Base-by-base conservation (phyloP, 2,888 invertebrate genomes). In the Malachius bipustulatus region DNA sequence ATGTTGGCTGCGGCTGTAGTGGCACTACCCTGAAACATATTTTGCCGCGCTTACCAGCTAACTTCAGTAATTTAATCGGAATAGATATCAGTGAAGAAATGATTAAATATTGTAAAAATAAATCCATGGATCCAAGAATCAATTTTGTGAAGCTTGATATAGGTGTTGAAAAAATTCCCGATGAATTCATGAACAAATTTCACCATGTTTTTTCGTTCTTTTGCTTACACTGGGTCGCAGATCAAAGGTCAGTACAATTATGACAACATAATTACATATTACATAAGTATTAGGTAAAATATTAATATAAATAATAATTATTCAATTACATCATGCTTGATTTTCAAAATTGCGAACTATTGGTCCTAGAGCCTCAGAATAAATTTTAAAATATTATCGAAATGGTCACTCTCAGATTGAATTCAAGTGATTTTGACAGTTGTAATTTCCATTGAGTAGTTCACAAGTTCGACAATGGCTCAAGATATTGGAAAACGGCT, bases 1-100 rank as follows among this genome's bases (percentile, higher is more conserved):
- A 82, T 46, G 67, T 81, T 30, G 81, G 81, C 1, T 77, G 76
- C 37, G 81, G 79, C 0, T 73, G 75, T 16, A 79, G 79, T 0
- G 69, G 72, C 47, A 72, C 78, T 3, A 70, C 73, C 1, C 64
- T 67, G 35, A 66, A 70, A 14, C 15, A 14, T 2, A 57, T 82
- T 33, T 60, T 71, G 41, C 70, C 71, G 1, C 61, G 66, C 34
- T 49, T 80, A 35, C 73, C 77, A 0, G 44, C 49, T 1, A 60
- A 64, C 11, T 68, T 65, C 30, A 55, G 55, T 1, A 54, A 57
- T 28, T 43, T 76, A 2, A 54, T 70, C 31, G 81, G 78, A 6
- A 68, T 71, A 3, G 82, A 82, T 50, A 65, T 78, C 30, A 78
- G 77, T 24, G 62, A 67, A 19, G 61, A 66, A 35, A 82, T 82